Evolutionary conservation across 2,888 invertebrate species (phyloP), one percentile per base, ranked within the genome.

Genomic region (Heliconius charithonia): DNA sequence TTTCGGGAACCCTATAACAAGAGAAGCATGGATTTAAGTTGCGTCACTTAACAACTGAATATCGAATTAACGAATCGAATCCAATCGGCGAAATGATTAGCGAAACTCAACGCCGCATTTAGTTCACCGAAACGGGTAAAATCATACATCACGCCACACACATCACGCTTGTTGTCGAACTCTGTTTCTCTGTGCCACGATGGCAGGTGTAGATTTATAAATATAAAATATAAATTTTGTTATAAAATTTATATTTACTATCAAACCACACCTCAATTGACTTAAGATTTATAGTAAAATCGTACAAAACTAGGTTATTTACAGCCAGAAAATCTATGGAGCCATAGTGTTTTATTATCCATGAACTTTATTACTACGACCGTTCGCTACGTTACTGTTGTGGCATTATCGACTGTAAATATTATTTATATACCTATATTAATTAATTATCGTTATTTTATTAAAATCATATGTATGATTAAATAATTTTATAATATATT

Each of bases 331-430:
- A 65, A 77, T 32, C 29, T 77, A 74, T 66, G 51, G 19, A 41
- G 51, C 70, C 74, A 66, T 75, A 79, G 70, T 77, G 29, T 78
- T 80, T 80, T 78, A 80, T 80, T 78, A 78, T 51, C 78, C 80
- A 72, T 80, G 77, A 80, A 80, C 66, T 80, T 80, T 75, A 78
- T 72, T 19, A 72, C 51, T 72, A 25, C 67, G 66, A 77, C 62
- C 77, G 67, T 71, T 78, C 59, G 59, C 67, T 78, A 29, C 59
- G 56, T 56, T 59, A 67, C 41, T 37, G 56, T 62, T 66, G 66
- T 27, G 45, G 56, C 69, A 59, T 56, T 76, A 76, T 62, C 79
- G 67, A 41, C 59, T 37, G 67, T 59, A 72, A 72, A 37, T 59
- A 59, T 59, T 37, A 72, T 72, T 72, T 0, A 72, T 37, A 59